Evolutionary conservation across 2,888 invertebrate genomes (phyloP).

Genomic region (Drosophila nr. perissopoda): DNA sequence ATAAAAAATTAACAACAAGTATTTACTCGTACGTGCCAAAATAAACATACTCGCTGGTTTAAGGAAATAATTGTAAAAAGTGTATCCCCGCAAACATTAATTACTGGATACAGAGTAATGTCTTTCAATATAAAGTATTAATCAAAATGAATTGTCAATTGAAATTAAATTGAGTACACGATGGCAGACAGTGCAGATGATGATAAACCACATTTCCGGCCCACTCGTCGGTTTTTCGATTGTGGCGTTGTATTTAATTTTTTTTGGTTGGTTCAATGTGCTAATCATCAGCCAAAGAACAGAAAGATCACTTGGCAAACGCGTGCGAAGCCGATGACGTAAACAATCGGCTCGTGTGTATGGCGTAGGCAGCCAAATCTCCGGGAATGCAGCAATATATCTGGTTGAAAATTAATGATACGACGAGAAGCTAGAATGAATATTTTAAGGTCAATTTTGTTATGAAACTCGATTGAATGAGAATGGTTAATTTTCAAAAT

Average conservation of each 20-base stretch:
- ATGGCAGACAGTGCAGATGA: conserved; percentile 20
- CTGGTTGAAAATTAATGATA: conserved; percentile 16
- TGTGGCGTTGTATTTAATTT: conserved; percentile 21
- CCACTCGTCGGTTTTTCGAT: conserved; percentile 15
- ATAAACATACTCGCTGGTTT: neutral
- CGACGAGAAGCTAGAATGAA: neutral
- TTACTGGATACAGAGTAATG: conserved; percentile 17
- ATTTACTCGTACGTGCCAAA: conserved; percentile 5
- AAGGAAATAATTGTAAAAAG: neutral
- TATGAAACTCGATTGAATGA: neutral
- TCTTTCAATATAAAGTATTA: conserved; percentile 32
- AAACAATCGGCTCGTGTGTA: conserved; percentile 64
- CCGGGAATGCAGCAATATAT: conserved; percentile 26
- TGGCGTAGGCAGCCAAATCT: conserved; percentile 32
- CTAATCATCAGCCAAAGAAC: conserved; percentile 58
- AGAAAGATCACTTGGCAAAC: conserved; percentile 72
- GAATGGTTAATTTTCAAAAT: neutral
- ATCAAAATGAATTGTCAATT: conserved; percentile 41
- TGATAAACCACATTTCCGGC: conserved; percentile 33
- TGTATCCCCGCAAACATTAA: conserved; percentile 10
- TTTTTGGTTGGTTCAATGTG: conserved; percentile 57
- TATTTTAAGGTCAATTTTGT: neutral
- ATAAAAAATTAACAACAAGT: neutral
- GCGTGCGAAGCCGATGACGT: conserved; percentile 73
- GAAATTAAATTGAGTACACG: conserved; percentile 27